These are phyloP conservation scores for Anabacerthia variegaticeps DNA, from an alignment of 2,797 vertebrate genomes.

Conservation along the genomic window DNA sequence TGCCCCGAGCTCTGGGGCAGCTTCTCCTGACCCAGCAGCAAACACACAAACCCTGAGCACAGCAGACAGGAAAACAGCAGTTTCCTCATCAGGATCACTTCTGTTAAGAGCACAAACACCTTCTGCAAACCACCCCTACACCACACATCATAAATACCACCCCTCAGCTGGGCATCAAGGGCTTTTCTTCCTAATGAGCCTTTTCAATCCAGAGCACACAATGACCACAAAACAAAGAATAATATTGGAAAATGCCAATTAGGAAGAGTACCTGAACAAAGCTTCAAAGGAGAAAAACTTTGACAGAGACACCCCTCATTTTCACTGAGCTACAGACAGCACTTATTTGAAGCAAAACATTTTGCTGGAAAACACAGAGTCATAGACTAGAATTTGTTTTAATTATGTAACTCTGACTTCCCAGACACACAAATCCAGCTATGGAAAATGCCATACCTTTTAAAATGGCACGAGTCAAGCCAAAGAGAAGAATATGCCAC, in stretches of 20 bases:
- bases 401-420: not conserved
- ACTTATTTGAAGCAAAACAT: not conserved
- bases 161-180: not conserved
- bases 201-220: not conserved
- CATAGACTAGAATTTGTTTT: not conserved
- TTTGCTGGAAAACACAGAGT: not conserved
- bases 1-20: not conserved
- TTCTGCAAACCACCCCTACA: not conserved
- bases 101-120: not conserved
- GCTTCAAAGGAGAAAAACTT: not conserved
- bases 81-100: not conserved
- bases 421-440: constrained; percentile 13
- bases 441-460: not conserved
- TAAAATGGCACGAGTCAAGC: not conserved
- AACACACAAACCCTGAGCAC: accelerated
- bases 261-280: not conserved
- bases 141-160: not conserved
- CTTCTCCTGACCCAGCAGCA: not conserved
- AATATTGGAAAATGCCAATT: not conserved
- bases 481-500: not conserved
- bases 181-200: not conserved
- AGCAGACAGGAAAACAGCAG: not conserved
- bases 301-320: not conserved
- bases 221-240: not conserved
- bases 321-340: not conserved